Evolutionary conservation across 2,113 vertebrate species (phyloP).

Genomic region (Otolemur garnettii): DNA sequence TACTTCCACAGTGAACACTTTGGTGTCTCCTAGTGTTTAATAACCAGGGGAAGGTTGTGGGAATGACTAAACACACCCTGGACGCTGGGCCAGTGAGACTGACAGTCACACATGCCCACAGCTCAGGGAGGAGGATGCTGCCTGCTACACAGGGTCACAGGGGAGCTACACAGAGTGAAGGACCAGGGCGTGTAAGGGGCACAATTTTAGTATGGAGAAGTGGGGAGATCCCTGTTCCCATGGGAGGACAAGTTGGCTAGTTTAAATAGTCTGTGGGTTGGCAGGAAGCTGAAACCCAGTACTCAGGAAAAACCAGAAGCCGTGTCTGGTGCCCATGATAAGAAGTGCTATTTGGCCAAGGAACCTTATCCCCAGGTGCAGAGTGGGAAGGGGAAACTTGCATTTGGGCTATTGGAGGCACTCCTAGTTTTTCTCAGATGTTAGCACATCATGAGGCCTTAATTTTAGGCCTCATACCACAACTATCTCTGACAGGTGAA

Average conservation of each 20-base stretch:
- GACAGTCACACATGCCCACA: not conserved
- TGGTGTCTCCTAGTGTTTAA: not conserved
- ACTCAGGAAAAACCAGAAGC: not conserved
- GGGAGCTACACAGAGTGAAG: not conserved
- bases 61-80: not conserved
- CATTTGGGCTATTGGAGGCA: not conserved
- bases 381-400: not conserved
- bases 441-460: not conserved
- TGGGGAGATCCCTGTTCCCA: not conserved
- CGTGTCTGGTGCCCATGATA: not conserved
- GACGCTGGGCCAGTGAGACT: not conserved
- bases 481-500: not conserved
- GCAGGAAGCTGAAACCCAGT: not conserved
- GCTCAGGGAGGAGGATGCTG: not conserved
- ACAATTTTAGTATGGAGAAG: not conserved
- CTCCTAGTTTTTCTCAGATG: not conserved
- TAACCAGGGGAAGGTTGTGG: not conserved
- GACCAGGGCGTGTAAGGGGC: not conserved
- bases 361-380: not conserved
- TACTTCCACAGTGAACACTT: not conserved
- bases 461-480: not conserved
- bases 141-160: too few species aligned
- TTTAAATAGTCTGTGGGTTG: not conserved
- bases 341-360: not conserved
- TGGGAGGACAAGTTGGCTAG: not conserved